Evolutionary conservation across 2,113 vertebrate genomes (phyloP), one percentile per base, ranked within the genome.

Genomic region (Porphyrio hochstetteri): DNA sequence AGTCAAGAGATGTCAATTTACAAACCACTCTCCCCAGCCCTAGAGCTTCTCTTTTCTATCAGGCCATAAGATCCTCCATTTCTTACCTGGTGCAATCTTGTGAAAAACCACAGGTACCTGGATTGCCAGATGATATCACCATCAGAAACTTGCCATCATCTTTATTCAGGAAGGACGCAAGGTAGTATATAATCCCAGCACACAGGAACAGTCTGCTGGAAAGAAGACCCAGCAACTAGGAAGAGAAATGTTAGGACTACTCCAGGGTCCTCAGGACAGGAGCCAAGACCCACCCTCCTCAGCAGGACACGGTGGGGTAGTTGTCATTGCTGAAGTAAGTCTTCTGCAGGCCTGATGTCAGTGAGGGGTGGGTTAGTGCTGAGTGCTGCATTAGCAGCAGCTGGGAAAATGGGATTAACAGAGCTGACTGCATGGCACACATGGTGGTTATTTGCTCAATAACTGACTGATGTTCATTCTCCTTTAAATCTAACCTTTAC

Each of bases 351-450:
- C 29, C 52, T 57, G 9, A 13, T 27, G 14, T 9, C 40, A 52
- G 27, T 5, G 38, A 56, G 24, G 5, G 46, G 21, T n/a, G 36
- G 53, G 44, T 53, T 52, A 25, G 19, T 44, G n/a, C 60, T 19
- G 10, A 64, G 53, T 28, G 25, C 68, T 92, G 28, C 60, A 70
- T n/a, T 77, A 75, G 86, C 52, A 78, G 44, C 82, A 95, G 76
- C 91, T 86, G 92, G 59, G 82, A 21, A 77, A 86, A 86, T 3
- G 31, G n/a, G 52, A 48, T 38, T 13, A 85, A 36, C 44, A 80
- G 75, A 19, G 59, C 50, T 67, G 44, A 44, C 53, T 65, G 35
- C 35, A 23, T 13, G 21, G 46, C 52, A 78, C 56, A 77, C 11
- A 4, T 55, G n/a, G 31, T 31, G 33, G 23, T 61, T 80, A 55